A percentile compares a stretch with the other conserved stretches of the same genome.
phyloP scores from a whole-genome alignment of 2,797 vertebrate genomes.

The Sardinella longiceps region DNA sequence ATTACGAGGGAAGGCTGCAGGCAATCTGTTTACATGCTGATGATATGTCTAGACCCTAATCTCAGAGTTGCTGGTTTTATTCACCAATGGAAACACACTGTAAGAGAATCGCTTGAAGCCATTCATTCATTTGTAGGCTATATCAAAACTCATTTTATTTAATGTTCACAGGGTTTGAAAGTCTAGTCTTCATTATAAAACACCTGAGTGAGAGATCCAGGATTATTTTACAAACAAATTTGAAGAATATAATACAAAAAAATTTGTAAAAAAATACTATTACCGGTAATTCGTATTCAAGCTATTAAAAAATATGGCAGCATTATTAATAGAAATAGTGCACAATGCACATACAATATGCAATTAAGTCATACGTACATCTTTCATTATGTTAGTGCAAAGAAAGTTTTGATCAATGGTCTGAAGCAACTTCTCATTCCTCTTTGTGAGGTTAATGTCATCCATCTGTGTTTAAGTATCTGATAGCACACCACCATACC shows the following conservation, averaged over 20 bases:
- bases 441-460: no score
- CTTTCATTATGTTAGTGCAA: background rate
- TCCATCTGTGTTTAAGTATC: no score
- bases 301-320: background rate
- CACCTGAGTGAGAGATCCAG: background rate
- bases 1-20: background rate
- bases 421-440: background rate
- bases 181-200: background rate
- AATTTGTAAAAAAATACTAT: no score
- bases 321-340: background rate
- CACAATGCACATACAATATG: background rate
- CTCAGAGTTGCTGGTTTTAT: background rate
- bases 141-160: background rate
- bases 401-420: background rate
- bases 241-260: background rate
- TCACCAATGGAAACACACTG: background rate
- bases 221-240: background rate
- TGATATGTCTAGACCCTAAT: background rate
- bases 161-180: background rate
- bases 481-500: background rate
- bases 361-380: background rate
- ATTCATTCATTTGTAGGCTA: background rate
- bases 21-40: background rate
- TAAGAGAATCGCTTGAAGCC: background rate
- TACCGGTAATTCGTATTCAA: no score